phyloP scores from a whole-genome alignment of 2,113 vertebrate genomes.

The Rhagologus leucostigma region DNA sequence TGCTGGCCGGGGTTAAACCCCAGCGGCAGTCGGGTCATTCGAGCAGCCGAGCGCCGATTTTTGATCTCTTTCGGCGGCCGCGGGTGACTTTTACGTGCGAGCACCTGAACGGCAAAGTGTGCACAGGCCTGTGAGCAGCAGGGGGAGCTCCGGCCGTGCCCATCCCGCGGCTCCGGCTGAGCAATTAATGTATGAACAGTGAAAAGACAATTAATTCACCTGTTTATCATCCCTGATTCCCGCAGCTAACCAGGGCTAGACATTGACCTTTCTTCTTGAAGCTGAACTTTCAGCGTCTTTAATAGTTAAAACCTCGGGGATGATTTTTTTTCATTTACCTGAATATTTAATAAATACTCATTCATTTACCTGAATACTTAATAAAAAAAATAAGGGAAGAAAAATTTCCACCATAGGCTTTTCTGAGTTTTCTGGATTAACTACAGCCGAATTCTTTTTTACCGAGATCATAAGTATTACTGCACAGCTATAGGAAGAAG shows the following conservation, averaged over 20 bases:
- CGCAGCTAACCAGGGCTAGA: neutral
- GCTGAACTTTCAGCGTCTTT: constrained; percentile 46
- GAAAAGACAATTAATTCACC: neutral
- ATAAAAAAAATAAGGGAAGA: neutral
- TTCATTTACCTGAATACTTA: too few species aligned
- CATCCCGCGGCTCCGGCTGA: neutral
- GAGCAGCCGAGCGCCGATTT: neutral
- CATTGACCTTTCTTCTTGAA: constrained; percentile 1
- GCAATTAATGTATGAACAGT: neutral
- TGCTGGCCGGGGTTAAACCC: neutral
- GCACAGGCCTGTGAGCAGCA: constrained; percentile 3
- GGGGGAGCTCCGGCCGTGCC: constrained; percentile 56
- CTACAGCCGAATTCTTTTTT: neutral
- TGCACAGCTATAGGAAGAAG: neutral
- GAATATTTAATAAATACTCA: too few species aligned
- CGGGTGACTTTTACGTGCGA: neutral
- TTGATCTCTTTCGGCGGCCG: neutral
- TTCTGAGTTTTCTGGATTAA: neutral
- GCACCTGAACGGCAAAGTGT: fast-evolving
- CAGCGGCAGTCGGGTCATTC: neutral
- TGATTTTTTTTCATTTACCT: too few species aligned
- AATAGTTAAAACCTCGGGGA: constrained; percentile 29
- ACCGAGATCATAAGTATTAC: neutral
- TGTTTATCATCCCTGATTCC: neutral
- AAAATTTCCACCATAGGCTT: neutral